Percentiles rank a stretch among this genome's conserved stretches.
These are phyloP conservation scores for Electrophaes corylata DNA, from an alignment of 2,888 invertebrate species.

Conservation along the genomic window DNA sequence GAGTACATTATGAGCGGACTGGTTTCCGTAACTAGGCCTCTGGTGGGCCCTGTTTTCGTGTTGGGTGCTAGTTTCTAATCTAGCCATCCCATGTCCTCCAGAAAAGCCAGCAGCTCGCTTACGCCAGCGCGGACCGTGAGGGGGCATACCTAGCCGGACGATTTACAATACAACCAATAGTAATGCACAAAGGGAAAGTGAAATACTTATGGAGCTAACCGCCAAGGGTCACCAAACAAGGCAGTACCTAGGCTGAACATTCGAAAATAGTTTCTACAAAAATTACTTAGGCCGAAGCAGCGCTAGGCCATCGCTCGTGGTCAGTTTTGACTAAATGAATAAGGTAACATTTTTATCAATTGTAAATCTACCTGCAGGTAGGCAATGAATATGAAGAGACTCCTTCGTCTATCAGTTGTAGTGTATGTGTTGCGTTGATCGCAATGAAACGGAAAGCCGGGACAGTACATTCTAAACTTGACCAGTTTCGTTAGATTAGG, in stretches of 20 bases:
- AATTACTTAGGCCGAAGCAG: neutral
- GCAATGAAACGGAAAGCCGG: slow-evolving; percentile 3
- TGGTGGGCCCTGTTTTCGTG: neutral
- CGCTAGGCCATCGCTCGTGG: neutral
- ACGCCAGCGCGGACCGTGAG: no score
- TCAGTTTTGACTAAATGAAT: neutral
- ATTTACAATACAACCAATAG: no score
- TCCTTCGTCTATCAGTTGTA: slow-evolving; percentile 7
- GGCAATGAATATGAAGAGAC: slow-evolving; percentile 3
- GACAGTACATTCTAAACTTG: slow-evolving; percentile 15
- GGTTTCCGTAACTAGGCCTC: neutral
- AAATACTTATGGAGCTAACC: neutral
- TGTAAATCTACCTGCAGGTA: slow-evolving; percentile 12
- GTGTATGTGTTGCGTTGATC: slow-evolving; percentile 10
- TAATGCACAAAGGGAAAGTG: neutral
- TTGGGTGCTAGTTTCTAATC: no score
- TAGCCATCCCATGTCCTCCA: no score
- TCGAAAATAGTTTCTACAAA: neutral
- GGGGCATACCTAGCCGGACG: no score
- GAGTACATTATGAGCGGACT: neutral
- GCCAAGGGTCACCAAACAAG: neutral
- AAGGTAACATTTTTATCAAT: no score
- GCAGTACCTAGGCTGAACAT: neutral
- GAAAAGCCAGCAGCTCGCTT: neutral
- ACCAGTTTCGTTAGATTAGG: slow-evolving; percentile 15